phyloP scores from a whole-genome alignment of 2,113 vertebrate species.

The Corythoichthys haematopterus region DNA sequence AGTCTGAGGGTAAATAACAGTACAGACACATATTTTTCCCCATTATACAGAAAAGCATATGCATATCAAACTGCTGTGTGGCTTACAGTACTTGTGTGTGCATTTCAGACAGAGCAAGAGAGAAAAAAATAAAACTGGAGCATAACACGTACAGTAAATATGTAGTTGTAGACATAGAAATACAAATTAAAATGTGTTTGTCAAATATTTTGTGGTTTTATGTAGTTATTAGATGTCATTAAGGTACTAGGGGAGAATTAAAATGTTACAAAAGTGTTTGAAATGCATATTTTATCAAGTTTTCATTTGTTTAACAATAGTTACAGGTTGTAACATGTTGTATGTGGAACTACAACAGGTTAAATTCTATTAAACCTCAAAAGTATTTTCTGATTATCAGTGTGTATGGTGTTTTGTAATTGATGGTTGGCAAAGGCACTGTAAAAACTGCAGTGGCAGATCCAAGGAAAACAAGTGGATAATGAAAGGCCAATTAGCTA shows the following conservation, averaged over 20 bases:
- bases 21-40: background rate
- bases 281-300: background rate
- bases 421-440: background rate
- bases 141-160: conserved; percentile 73
- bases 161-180: conserved; percentile 69
- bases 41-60: background rate
- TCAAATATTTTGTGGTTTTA: conserved; percentile 68
- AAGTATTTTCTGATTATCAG: background rate
- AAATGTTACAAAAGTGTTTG: background rate
- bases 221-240: conserved; percentile 5
- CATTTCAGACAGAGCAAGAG: background rate
- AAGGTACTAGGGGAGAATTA: background rate
- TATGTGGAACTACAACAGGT: too few species aligned
- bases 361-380: background rate
- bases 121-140: background rate
- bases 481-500: background rate
- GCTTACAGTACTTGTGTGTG: conserved; percentile 9
- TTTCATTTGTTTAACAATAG: background rate
- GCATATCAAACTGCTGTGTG: conserved; percentile 18
- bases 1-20: background rate
- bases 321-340: background rate
- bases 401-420: background rate
- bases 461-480: background rate
- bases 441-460: background rate
- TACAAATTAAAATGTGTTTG: conserved; percentile 69